phyloP scores from a whole-genome alignment of 2,888 invertebrate species.

The Xestia c-nigrum region DNA sequence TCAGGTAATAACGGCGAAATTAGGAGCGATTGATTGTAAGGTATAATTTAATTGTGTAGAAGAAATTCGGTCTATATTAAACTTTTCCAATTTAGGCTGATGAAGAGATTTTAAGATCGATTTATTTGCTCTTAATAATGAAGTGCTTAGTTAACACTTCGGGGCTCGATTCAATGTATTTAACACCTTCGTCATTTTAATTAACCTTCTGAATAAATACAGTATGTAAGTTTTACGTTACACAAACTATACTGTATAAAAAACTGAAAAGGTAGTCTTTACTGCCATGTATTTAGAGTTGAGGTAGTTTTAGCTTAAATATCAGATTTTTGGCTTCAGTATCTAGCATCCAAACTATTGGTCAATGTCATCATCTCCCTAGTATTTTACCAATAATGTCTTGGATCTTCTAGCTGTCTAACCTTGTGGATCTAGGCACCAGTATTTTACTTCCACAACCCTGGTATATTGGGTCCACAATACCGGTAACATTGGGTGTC shows the following conservation, averaged over 20 bases:
- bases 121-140: neutral
- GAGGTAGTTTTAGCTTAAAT: neutral
- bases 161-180: neutral
- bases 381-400: neutral
- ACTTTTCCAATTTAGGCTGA: neutral
- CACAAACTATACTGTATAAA: neutral
- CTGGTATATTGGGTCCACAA: too few relatives aligned
- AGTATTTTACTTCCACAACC: neutral
- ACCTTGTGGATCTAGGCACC: neutral
- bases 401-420: neutral
- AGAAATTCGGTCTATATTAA: neutral
- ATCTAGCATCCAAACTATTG: neutral
- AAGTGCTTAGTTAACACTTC: neutral
- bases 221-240: neutral
- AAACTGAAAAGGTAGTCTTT: neutral
- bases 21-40: slow-evolving; percentile 13
- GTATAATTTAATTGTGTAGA: slow-evolving; percentile 23
- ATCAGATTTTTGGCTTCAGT: neutral
- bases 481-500: neutral
- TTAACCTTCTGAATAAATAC: neutral
- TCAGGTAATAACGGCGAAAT: slow-evolving; percentile 40
- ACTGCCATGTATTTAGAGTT: neutral
- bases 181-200: neutral
- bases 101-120: neutral
- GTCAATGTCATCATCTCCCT: neutral